phyloP scores from a whole-genome alignment of 2,888 invertebrate genomes.

The Zygogramma bicolorata region DNA sequence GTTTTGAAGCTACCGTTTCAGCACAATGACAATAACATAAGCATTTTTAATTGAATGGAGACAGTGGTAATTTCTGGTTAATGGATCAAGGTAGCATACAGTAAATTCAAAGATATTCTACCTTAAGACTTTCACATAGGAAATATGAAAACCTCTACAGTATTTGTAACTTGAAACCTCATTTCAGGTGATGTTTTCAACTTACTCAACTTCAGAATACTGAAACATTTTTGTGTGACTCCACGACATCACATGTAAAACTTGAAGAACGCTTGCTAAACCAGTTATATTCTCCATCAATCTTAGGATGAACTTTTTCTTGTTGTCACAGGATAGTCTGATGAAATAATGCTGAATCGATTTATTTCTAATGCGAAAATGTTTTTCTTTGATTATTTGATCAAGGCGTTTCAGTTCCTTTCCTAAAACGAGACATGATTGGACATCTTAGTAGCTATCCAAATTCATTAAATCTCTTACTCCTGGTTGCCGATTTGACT shows the following conservation, averaged over 20 bases:
- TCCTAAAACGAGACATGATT: conserved; percentile 22
- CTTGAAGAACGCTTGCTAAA: conserved; percentile 17
- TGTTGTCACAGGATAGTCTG: conserved; percentile 19
- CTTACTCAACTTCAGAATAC: conserved; percentile 23
- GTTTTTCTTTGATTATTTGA: neutral
- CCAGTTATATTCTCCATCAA: conserved; percentile 25
- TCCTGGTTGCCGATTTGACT: conserved; percentile 25
- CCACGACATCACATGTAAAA: conserved; percentile 35
- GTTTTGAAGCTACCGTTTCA: no score
- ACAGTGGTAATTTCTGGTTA: no score
- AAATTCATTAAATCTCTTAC: conserved; percentile 8
- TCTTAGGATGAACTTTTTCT: conserved; percentile 22
- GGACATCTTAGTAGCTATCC: neutral
- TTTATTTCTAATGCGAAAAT: conserved; percentile 14
- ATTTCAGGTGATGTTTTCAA: neutral
- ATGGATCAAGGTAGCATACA: no score
- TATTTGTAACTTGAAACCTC: no score
- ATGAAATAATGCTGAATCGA: conserved; percentile 35
- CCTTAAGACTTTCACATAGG: no score
- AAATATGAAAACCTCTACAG: no score
- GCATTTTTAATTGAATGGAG: no score
- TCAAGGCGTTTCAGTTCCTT: conserved; percentile 17
- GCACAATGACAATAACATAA: no score
- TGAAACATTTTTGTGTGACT: conserved; percentile 24
- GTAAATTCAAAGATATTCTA: no score